Percentiles rank a stretch among this genome's conserved stretches.
These are phyloP conservation scores for Protonibea diacanthus DNA, from an alignment of 2,797 vertebrate genomes.

Conservation along the genomic window DNA sequence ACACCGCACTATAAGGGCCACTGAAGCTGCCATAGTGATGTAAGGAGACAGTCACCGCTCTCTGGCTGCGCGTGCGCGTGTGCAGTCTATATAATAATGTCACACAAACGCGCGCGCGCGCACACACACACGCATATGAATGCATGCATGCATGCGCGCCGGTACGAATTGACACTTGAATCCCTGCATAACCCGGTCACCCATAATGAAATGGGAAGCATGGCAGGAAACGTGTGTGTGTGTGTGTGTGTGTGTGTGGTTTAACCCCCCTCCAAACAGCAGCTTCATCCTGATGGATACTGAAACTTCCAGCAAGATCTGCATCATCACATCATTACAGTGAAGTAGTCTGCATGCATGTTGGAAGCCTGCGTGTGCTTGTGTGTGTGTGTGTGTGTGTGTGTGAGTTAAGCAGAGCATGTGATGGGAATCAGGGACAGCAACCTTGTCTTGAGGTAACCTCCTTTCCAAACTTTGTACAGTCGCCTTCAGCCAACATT, in stretches of 20 bases:
- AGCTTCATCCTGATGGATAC: background rate
- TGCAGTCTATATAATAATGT: slow-evolving; percentile 49
- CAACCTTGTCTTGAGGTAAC: slow-evolving; percentile 48
- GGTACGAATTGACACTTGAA: slow-evolving; percentile 52
- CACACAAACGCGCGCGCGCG: slow-evolving; percentile 7
- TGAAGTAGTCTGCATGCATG: slow-evolving; percentile 47
- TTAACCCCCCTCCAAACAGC: no score
- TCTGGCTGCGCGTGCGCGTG: slow-evolving; percentile 63
- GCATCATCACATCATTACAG: slow-evolving; percentile 54
- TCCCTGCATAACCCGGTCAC: slow-evolving; percentile 72
- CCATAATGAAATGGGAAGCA: slow-evolving; percentile 58
- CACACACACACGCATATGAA: slow-evolving; percentile 23
- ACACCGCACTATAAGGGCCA: slow-evolving; percentile 65
- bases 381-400: slow-evolving; percentile 18
- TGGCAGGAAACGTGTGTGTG: slow-evolving; percentile 25
- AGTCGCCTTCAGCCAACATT: slow-evolving; percentile 8
- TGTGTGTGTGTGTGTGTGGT: slow-evolving; percentile 18
- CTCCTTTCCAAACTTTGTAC: slow-evolving; percentile 56
- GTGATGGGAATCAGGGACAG: slow-evolving; percentile 45
- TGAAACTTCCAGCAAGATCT: slow-evolving; percentile 54
- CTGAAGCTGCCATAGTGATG: slow-evolving; percentile 73
- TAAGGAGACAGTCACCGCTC: slow-evolving; percentile 65
- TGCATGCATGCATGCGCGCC: slow-evolving; percentile 27
- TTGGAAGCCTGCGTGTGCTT: slow-evolving; percentile 27
- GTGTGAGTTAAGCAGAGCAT: slow-evolving; percentile 18